Base-by-base conservation (phyloP, 2,888 invertebrate genomes). In the Ypsolopha scabrella region DNA sequence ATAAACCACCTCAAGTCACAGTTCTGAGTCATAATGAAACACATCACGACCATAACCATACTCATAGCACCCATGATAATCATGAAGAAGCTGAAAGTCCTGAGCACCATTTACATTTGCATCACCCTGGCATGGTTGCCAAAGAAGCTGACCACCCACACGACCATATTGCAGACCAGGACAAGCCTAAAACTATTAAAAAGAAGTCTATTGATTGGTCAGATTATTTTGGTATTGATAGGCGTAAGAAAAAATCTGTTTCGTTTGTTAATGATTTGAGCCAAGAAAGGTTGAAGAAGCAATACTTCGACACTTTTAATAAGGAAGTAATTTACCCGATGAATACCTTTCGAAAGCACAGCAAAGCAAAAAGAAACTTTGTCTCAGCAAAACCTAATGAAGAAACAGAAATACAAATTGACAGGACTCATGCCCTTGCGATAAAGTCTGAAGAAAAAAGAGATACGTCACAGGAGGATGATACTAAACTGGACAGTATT, bases 181-280 rank as follows among this genome's bases (percentile, higher is more conserved):
- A 87, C 37, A 88, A 86, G 58, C 80, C 85, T 7, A 83, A 89
- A 41, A 80, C 83, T 34, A 72, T 93, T 7, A 90, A 91, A 56
- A 94, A 95, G 75, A 95, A 95, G 71, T 93, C 93, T 0, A 90
- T 95, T 54, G 92, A 95, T 64, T 96, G 95, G 95, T 92, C 94
- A 0, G 91, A 94, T 62, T 95, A 96, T 66, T 95, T 95, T 65
- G 96, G 96, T 0, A 89, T 94, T 55, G 94, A 96, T 69, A 90
- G 33, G 41, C 90, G 94, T 54, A 91, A 89, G 72, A 93, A 93
- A 72, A 92, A 92, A 62, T 85, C 89, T 0, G 61, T 67, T 24
- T 57, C 71, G 9, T 75, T 72, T 51, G 60, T 72, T 1, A 76
- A 74, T 44, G 77, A 81, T 39, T 65, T 75, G 4, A 80, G 74